These are phyloP conservation scores for Pseudonaja textilis DNA, from an alignment of 2,113 vertebrate species.

Conservation along the genomic window DNA sequence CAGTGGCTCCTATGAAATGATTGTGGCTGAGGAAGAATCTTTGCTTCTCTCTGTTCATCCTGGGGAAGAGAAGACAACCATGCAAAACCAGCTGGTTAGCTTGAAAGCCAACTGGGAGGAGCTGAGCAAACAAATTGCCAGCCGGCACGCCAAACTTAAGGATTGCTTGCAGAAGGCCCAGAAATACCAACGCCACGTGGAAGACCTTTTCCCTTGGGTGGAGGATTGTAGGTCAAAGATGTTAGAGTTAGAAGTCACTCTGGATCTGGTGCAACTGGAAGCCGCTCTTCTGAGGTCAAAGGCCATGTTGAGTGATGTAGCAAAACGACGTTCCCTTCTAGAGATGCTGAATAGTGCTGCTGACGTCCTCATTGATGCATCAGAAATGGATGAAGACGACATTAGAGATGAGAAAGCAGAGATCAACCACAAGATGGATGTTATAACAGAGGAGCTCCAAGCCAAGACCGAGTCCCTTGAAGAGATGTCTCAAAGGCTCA, in stretches of 20 bases:
- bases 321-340: slow-evolving; percentile 84
- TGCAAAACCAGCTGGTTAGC: slow-evolving; percentile 81
- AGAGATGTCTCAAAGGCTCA: slow-evolving; percentile 89
- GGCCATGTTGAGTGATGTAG: slow-evolving; percentile 82
- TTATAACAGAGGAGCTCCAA: slow-evolving; percentile 83
- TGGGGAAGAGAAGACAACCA: slow-evolving; percentile 80
- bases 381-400: slow-evolving; percentile 85
- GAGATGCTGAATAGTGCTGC: slow-evolving; percentile 88
- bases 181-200: slow-evolving; percentile 81
- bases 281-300: slow-evolving; percentile 81
- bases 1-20: slow-evolving; percentile 92
- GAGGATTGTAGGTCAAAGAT: slow-evolving; percentile 80
- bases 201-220: slow-evolving; percentile 86
- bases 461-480: slow-evolving; percentile 82
- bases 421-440: slow-evolving; percentile 86
- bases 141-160: slow-evolving; percentile 79
- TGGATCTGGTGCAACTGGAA: slow-evolving; percentile 83
- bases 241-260: slow-evolving; percentile 75
- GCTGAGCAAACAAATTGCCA: slow-evolving; percentile 76
- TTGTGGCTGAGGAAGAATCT: slow-evolving; percentile 86
- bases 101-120: slow-evolving; percentile 89
- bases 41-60: slow-evolving; percentile 83
- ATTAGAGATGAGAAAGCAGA: slow-evolving; percentile 89
- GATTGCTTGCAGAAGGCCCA: slow-evolving; percentile 85
- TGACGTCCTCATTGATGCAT: slow-evolving; percentile 87